phyloP scores from a whole-genome alignment of 2,888 invertebrate species.

The Sphaerophoria taeniata region DNA sequence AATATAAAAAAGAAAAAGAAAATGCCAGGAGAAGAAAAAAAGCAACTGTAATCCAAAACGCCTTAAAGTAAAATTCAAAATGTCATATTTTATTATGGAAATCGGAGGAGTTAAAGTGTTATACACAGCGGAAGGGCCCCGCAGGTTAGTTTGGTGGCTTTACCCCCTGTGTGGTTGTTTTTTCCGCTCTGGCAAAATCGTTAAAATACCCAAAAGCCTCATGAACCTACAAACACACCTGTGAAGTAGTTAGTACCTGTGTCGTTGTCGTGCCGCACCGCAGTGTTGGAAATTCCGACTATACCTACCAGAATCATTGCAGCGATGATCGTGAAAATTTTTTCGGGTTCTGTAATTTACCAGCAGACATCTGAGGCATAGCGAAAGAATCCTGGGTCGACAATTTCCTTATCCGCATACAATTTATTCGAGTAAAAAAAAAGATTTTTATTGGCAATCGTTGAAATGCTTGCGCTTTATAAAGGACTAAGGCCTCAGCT shows the following conservation, averaged over 20 bases:
- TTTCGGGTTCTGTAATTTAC: conserved; percentile 68
- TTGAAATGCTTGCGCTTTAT: conserved; percentile 54
- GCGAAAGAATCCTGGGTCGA: conserved; percentile 26
- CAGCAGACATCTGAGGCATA: too few relatives aligned
- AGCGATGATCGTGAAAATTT: conserved; percentile 69
- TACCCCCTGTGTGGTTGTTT: conserved; percentile 58
- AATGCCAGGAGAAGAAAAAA: conserved; percentile 20
- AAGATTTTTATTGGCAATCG: conserved; percentile 72
- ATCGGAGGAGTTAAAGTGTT: conserved; percentile 71
- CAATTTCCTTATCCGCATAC: conserved; percentile 57
- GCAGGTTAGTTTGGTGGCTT: conserved; percentile 38
- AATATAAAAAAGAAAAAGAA: conserved; percentile 18
- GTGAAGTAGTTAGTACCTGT: background rate
- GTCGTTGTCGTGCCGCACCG: conserved; percentile 9
- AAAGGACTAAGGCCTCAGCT: background rate
- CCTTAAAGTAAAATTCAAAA: conserved; percentile 63
- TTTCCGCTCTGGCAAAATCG: conserved; percentile 7
- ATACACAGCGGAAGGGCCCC: conserved; percentile 51
- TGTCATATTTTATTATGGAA: conserved; percentile 74
- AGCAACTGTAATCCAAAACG: conserved; percentile 58
- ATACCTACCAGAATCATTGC: conserved; percentile 69
- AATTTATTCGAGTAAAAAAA: conserved; percentile 72
- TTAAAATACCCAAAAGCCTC: conserved; percentile 37
- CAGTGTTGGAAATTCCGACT: conserved; percentile 59
- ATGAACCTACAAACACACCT: conserved; percentile 11